phyloP scores from a whole-genome alignment of 2,113 vertebrate species.

The Chionomys nivalis region DNA sequence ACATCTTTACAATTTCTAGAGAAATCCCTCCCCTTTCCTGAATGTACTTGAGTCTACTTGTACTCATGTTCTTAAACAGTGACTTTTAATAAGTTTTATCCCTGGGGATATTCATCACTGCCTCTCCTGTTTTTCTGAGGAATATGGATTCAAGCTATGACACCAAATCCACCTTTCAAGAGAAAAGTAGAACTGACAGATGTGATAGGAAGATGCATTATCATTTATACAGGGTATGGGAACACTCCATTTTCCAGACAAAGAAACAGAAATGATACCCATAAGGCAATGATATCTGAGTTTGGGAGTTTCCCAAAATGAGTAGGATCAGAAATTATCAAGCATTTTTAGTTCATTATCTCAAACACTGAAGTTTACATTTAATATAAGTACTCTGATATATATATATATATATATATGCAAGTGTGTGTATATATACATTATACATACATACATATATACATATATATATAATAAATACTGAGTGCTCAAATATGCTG shows the following conservation, averaged over 20 bases:
- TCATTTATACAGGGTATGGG: rapidly evolving
- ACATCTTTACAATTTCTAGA: neutral
- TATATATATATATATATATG: neutral
- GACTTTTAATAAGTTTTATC: neutral
- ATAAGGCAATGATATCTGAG: neutral
- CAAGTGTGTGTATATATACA: no score
- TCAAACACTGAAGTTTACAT: neutral
- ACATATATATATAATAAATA: neutral
- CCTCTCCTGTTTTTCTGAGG: neutral
- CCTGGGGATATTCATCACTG: neutral
- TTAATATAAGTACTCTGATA: neutral
- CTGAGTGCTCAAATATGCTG: neutral
- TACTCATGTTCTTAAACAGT: neutral
- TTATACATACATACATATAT: neutral
- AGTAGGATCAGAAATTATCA: neutral
- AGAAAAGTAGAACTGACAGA: neutral
- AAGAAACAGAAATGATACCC: neutral
- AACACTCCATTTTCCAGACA: rapidly evolving
- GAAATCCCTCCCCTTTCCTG: neutral
- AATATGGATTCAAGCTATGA: neutral
- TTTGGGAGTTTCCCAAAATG: no score
- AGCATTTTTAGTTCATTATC: neutral
- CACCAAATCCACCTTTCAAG: neutral
- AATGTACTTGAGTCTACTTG: neutral
- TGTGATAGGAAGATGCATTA: neutral